A percentile compares a stretch with the other conserved stretches of the same genome.
These are phyloP conservation scores for Ceramica pisi DNA, from an alignment of 2,888 invertebrate genomes.

Conservation along the genomic window DNA sequence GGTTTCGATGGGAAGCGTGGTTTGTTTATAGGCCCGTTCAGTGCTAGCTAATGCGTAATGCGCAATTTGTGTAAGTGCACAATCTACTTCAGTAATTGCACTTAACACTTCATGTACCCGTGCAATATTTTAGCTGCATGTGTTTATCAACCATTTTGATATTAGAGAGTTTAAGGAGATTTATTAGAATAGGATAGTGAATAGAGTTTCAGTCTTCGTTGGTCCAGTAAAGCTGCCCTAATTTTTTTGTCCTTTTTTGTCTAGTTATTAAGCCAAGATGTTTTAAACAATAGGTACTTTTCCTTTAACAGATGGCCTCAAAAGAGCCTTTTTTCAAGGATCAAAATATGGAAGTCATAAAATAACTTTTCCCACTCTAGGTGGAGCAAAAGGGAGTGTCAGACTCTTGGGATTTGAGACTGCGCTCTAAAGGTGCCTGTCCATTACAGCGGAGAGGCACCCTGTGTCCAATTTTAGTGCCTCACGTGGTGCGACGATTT, in stretches of 20 bases:
- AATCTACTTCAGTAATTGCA: conserved; percentile 53
- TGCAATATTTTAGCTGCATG: conserved; percentile 20
- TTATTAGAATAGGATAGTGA: neutral
- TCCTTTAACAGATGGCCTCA: neutral
- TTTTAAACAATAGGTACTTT: neutral
- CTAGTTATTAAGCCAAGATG: neutral
- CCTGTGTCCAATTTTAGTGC: too few species aligned
- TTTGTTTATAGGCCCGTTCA: conserved; percentile 41
- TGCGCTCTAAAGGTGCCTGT: too few species aligned
- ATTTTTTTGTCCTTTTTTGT: too few species aligned
- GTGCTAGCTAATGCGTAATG: conserved; percentile 40
- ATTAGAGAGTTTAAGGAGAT: neutral
- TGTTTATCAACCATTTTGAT: conserved; percentile 23
- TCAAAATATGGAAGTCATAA: too few species aligned
- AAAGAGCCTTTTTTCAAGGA: too few species aligned
- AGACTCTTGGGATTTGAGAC: too few species aligned
- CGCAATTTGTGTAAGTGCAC: conserved; percentile 58
- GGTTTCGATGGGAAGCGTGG: conserved; percentile 29
- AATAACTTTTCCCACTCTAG: too few species aligned
- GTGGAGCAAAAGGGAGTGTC: too few species aligned
- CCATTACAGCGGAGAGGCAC: too few species aligned
- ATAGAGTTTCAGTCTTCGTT: too few species aligned
- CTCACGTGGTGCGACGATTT: too few species aligned
- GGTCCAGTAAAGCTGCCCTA: too few species aligned
- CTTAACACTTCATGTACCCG: conserved; percentile 31